Conservation (phyloP, 2,113 vertebrate genomes). For the Indri indri region DNA sequence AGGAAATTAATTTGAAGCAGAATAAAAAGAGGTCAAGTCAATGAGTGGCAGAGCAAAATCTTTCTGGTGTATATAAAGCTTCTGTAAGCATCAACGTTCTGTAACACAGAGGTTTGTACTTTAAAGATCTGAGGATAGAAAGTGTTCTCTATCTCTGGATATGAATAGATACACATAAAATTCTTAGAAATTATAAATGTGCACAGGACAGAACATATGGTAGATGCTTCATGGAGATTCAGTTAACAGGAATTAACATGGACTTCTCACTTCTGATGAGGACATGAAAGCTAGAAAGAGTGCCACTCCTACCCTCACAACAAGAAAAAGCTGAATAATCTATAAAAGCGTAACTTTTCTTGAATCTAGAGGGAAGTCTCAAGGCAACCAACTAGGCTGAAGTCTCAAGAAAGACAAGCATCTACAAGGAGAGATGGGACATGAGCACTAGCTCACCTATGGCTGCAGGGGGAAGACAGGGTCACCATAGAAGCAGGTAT, state of each 20-base stretch:
- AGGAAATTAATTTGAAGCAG: neutral
- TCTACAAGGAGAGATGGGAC: neutral
- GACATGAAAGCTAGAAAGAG: neutral
- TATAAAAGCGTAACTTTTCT: neutral
- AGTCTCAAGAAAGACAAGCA: neutral
- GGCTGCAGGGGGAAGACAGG: neutral
- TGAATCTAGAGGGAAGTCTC: neutral
- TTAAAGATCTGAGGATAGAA: neutral
- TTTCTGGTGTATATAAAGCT: neutral
- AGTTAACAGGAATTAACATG: neutral
- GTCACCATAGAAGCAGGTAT: neutral
- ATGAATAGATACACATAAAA: neutral
- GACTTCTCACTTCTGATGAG: neutral
- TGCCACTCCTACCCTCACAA: neutral
- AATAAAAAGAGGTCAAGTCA: neutral
- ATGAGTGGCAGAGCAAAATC: neutral
- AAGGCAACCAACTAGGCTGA: neutral
- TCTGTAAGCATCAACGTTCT: neutral
- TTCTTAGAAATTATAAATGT: neutral
- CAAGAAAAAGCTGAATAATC: neutral
- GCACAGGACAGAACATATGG: neutral
- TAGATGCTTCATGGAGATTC: neutral
- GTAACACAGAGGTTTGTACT: neutral
- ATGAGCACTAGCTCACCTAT: neutral
- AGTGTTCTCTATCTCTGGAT: neutral